Evolutionary conservation across 2,797 vertebrate species (phyloP).

Genomic region (Sebastes hubbsi): DNA sequence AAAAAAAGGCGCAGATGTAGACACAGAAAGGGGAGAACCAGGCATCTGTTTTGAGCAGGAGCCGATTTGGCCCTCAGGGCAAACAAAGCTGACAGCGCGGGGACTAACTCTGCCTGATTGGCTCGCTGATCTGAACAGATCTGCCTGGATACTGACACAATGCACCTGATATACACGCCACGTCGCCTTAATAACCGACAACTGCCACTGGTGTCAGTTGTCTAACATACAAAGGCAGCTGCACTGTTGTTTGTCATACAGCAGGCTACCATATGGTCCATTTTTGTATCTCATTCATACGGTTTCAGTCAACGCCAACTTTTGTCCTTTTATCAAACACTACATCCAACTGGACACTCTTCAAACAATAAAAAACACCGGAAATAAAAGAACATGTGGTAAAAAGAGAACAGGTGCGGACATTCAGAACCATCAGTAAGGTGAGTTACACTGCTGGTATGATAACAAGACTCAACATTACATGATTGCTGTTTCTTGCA

Average conservation of each 20-base stretch:
- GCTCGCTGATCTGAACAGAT: conserved; percentile 52
- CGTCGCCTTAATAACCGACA: conserved; percentile 49
- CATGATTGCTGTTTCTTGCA: conserved; percentile 43
- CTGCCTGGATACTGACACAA: conserved; percentile 71
- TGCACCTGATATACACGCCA: conserved; percentile 50
- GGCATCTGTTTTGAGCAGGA: conserved; percentile 52
- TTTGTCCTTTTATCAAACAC: conserved; percentile 35
- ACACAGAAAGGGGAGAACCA: conserved; percentile 17
- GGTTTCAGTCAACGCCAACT: conserved; percentile 7
- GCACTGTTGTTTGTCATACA: conserved; percentile 31
- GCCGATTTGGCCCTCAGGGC: conserved; percentile 39
- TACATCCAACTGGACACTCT: neutral
- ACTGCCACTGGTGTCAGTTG: conserved; percentile 21
- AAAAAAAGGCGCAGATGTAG: neutral
- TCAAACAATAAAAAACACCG: neutral
- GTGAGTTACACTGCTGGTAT: conserved; percentile 21
- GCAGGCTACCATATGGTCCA: conserved; percentile 47
- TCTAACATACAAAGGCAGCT: conserved; percentile 41
- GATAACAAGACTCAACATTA: conserved; percentile 64
- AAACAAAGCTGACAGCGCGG: conserved; percentile 35
- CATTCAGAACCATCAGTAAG: neutral
- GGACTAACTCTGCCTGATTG: conserved; percentile 35
- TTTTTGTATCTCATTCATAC: conserved; percentile 29
- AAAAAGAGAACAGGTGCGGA: conserved; percentile 2
- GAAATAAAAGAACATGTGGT: neutral